Base-by-base conservation (phyloP, 2,113 vertebrate species). In the Periophthalmodon schlosseri region DNA sequence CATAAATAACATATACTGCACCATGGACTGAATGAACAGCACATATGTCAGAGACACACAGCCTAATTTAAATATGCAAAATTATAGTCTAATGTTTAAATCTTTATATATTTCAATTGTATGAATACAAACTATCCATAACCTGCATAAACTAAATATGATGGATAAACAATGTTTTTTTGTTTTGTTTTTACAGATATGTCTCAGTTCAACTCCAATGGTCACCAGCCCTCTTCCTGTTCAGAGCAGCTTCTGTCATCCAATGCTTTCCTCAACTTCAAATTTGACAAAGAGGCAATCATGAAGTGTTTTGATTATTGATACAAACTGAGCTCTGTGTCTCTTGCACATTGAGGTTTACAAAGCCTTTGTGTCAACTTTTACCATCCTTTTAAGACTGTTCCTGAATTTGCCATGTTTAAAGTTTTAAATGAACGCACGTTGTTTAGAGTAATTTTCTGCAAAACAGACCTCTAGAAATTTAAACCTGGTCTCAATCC, bases 291-390 rank as follows among this genome's bases (percentile, higher is more conserved):
- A 80, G 96, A 96, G 70, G 96, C 96, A 86, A 97, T 99, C 89
- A 97, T 99, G 97, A 98, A 94, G 88, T 96, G 91, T 93, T 96
- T 97, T 80, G 95, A 99, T 86, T 93, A 94, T 84, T 98, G 91
- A 97, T 58, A 4, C n/a, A 16, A 69, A 72, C 15, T 33, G 61
- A 36, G 16, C 11, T 15, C 7, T 67, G 36, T 71, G 47, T 61
- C 2, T 49, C 23, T 78, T 70, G 69, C 44, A 58, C 49, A 54
- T 72, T 47, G 89, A 88, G 83, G 84, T 24, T 2, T 58, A 24
- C 11, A 92, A 93, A 92, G 89, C 88, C 89, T 91, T 9, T 23
- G 33, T 33, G 13, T 50, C 47, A 33, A 54, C 47, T 66, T 78
- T 71, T 63, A 57, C 65, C 74, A 54, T 54, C 52, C 9, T 15